Evolutionary conservation across 92 coral and sea anemone genomes (phyloP).

Genomic region (Meandrina meandrites): DNA sequence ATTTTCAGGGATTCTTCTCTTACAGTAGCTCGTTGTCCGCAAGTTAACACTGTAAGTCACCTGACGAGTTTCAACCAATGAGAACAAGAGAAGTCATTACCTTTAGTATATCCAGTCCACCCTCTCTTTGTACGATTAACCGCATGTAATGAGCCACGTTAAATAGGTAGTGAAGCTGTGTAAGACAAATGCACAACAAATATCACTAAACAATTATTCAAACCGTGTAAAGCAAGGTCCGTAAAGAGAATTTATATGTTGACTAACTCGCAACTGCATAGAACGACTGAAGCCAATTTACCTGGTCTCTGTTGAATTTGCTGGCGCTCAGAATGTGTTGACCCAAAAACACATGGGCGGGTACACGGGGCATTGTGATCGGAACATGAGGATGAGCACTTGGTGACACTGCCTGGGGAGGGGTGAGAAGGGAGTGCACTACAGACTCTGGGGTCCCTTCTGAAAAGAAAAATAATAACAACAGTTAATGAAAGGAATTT

Average conservation of each 20-base stretch:
- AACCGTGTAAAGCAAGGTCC: too few relatives aligned
- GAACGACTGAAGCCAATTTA: neutral
- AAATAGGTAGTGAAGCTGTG: conserved; percentile 88
- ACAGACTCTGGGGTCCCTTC: conserved; percentile 67
- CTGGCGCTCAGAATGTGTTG: conserved; percentile 78
- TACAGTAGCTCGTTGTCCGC: neutral
- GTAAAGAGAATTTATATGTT: neutral
- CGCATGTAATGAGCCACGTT: conserved; percentile 96
- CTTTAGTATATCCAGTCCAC: conserved; percentile 77
- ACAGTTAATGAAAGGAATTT: neutral
- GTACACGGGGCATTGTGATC: conserved; percentile 55
- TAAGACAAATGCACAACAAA: neutral
- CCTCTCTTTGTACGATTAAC: conserved; percentile 76
- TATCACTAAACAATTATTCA: too few relatives aligned
- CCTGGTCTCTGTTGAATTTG: conserved; percentile 80
- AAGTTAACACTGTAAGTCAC: neutral
- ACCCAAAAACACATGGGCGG: conserved; percentile 62
- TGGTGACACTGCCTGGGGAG: conserved; percentile 39
- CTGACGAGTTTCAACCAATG: neutral
- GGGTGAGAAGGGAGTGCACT: conserved; percentile 50
- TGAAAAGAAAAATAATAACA: neutral
- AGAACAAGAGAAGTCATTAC: conserved; percentile 39
- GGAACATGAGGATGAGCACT: conserved; percentile 32
- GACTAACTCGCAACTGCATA: too few relatives aligned
- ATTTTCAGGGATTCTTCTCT: neutral